Base-by-base conservation (phyloP, 2,888 invertebrate genomes). In the Dryobota labecula region DNA sequence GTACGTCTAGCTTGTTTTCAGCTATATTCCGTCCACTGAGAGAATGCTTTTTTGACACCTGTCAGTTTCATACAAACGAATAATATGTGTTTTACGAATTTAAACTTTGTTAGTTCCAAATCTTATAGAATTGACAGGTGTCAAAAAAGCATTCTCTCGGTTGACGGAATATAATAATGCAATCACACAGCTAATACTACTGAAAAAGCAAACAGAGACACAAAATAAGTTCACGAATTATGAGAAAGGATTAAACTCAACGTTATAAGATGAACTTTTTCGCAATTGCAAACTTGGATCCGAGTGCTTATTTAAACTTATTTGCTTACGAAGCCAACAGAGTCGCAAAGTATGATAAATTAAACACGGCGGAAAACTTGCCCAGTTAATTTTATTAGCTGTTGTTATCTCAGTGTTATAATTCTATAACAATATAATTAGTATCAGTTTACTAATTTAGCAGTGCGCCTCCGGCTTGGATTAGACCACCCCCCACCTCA, bases 401-500 rank as follows among this genome's bases (percentile, higher is more conserved):
- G 27, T 7, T 2, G 24, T 70, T 47, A 72, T 49, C 47, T n/a
- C 51, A 58, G 45, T 43, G 5, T 45, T 45, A 47, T 18, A 45
- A 57, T 57, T 47, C 0, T 62, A 15, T 58, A 67, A 24, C 51
- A 70, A 63, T 49, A 51, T 73, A 60, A 65, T 65, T 61, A 60
- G 36, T 57, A 63, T 27, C 33, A 63, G 24, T 24, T 54, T 33
- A 27, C 30, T 75, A 57, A 78, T 64, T 68, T 30, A 13, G 38
- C 41, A 62, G 43, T 27, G 18, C 8, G 62, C 74, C 74, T 56
- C 38, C 24, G 33, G 63, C 51, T 47, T 24, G 27, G 36, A 53
- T 67, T 61, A 77, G 54, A 51, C 24, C 45, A 56, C 74, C 69
- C 74, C 69, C 68, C 13, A 49, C 8, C 47, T 61, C 64, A 27